phyloP scores from a whole-genome alignment of 2,888 invertebrate genomes.

The Aelia acuminata region DNA sequence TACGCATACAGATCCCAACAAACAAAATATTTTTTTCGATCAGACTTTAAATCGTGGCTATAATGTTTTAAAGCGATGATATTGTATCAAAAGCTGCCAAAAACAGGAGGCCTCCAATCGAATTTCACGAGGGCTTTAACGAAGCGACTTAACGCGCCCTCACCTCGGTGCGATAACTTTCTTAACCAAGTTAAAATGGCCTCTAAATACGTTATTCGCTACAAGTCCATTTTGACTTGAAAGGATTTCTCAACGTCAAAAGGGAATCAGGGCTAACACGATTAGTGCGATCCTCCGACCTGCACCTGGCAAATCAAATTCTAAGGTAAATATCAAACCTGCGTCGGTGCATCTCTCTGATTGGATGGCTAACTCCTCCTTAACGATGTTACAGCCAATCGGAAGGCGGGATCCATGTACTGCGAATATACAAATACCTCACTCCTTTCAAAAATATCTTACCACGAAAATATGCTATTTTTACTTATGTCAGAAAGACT shows the following conservation, averaged over 20 bases:
- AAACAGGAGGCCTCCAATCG: not conserved
- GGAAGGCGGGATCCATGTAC: not conserved
- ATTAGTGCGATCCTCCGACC: conserved; percentile 30
- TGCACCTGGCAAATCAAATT: conserved; percentile 21
- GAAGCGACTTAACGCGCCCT: conserved; percentile 30
- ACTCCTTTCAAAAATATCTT: too few relatives aligned
- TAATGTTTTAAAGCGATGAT: not conserved
- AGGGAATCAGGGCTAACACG: conserved; percentile 5
- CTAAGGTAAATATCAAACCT: conserved; percentile 29
- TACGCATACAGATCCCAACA: too few relatives aligned
- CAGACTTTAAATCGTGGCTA: too few relatives aligned
- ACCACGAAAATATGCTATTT: too few relatives aligned
- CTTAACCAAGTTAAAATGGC: conserved; percentile 32
- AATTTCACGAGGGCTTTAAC: conserved; percentile 11
- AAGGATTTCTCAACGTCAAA: conserved; percentile 41
- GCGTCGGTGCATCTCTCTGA: conserved; percentile 20
- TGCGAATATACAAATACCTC: too few relatives aligned
- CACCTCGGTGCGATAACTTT: conserved; percentile 45
- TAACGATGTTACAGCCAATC: conserved; percentile 13
- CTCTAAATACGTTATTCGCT: conserved; percentile 26
- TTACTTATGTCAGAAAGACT: too few relatives aligned
- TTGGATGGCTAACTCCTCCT: conserved; percentile 38
- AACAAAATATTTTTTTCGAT: too few relatives aligned
- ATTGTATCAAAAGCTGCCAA: not conserved
- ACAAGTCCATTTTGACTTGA: conserved; percentile 44